A percentile compares a stretch with the other conserved stretches of the same genome.
Conservation (phyloP, 2,888 invertebrate genomes). For the Hanleya hanleyi region DNA sequence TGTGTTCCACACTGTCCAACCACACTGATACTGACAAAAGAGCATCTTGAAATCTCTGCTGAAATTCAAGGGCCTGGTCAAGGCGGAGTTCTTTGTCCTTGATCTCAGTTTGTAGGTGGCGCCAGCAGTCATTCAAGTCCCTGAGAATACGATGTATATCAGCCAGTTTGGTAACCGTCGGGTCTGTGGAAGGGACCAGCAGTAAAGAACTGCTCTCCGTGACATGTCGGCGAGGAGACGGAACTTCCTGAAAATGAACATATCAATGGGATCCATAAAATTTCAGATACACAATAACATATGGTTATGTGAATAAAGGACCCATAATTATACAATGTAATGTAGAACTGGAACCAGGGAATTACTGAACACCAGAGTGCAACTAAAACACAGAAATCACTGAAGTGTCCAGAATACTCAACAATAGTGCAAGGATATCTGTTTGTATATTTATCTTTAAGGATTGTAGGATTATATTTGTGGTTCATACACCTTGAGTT, state of each 20-base stretch:
- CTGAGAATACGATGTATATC: conserved; percentile 50
- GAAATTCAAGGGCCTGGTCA: conserved; percentile 58
- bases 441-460: too few relatives aligned
- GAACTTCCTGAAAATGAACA: not conserved
- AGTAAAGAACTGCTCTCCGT: not conserved
- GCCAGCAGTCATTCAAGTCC: conserved; percentile 57
- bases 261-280: too few relatives aligned
- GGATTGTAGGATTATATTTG: too few relatives aligned
- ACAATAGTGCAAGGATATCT: too few relatives aligned
- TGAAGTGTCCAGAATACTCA: too few relatives aligned
- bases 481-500: too few relatives aligned
- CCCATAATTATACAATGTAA: too few relatives aligned
- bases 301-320: too few relatives aligned
- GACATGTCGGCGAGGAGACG: not conserved
- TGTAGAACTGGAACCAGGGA: too few relatives aligned
- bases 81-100: conserved; percentile 55
- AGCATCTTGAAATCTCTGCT: conserved; percentile 65
- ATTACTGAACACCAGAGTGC: too few relatives aligned
- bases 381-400: too few relatives aligned
- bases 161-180: conserved; percentile 35
- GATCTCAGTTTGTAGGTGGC: conserved; percentile 53
- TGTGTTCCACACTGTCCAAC: conserved; percentile 65
- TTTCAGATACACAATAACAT: too few relatives aligned
- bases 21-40: conserved; percentile 61
- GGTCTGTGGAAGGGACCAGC: not conserved